Base-by-base conservation (phyloP, 1,140 invertebrate genomes). In the Physella acuta region DNA sequence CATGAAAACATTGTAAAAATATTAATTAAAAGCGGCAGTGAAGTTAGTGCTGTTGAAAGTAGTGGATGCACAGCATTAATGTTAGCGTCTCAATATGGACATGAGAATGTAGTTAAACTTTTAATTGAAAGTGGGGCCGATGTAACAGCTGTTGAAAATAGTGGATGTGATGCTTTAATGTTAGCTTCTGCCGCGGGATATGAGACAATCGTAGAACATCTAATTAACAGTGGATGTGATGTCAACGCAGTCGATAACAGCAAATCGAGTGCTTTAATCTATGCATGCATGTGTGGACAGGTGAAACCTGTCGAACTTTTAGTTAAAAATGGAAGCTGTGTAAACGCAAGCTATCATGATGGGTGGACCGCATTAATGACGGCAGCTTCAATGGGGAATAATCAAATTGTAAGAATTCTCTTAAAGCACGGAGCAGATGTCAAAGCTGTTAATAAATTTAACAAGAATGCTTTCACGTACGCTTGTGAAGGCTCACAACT, bases 1-100 rank as follows among this genome's bases (percentile, higher is more conserved):
- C 62, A 64, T 49, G 52, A 14, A 20, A 8, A 49, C 3, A 64
- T 64, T 33, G 33, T 64, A 17, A 31, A n/a, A 4, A 5, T 20
- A 16, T 44, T 73, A 28, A 51, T 73, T 14, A 26, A 67, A 16
- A 30, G 26, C 0, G 67, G 67, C 11, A 55, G 61, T 30, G 36
- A 67, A 33, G 60, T 52, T 34, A 53, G 59, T 34, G 34, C 58
- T 8, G 34, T 49, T 49, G 30, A 64, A 28, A 37, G n/a, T 52
- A 30, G 20, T n/a, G 39, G 62, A 24, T 26, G 17, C 17, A 64
- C 20, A 37, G 62, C 62, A 30, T 24, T 64, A 24, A 28, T 26
- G 4, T 30, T 64, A 36, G 62, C 62, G 17, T 31, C 37, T 1
- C 49, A 51, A 28, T 51, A 64, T 49, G 20, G 20, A 2, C 62